A percentile compares a stretch with the other conserved stretches of the same genome.
Evolutionary conservation across 92 coral and sea anemone genomes (phyloP).

Genomic region (Plumapathes pennacea): DNA sequence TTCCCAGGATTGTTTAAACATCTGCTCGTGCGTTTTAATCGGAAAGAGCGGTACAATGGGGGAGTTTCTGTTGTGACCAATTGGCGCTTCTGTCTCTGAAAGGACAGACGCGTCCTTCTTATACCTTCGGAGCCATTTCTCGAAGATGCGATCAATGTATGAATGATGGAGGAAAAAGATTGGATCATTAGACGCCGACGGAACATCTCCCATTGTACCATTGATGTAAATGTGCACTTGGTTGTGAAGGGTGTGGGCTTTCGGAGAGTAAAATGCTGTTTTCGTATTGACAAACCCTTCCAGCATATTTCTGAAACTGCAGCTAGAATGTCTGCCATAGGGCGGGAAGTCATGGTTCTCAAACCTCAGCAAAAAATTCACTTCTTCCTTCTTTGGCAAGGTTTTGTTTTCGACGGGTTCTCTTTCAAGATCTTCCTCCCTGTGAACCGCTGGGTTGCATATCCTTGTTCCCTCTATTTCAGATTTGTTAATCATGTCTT

Average conservation of each 20-base stretch:
- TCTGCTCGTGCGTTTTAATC: conserved; percentile 19
- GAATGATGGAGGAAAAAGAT: conserved; percentile 60
- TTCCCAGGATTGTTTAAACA: conserved; percentile 36
- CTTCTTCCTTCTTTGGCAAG: conserved; percentile 55
- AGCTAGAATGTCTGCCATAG: conserved; percentile 33
- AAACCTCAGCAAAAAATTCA: conserved; percentile 59
- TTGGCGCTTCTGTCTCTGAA: conserved; percentile 26
- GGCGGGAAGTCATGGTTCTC: conserved; percentile 42
- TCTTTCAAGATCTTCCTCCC: neutral
- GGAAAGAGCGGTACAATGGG: conserved; percentile 53
- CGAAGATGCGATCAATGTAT: conserved; percentile 59
- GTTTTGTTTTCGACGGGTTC: conserved; percentile 9
- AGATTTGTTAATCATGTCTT: too few relatives aligned
- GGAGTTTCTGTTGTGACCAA: conserved; percentile 48
- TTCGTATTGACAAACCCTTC: conserved; percentile 50
- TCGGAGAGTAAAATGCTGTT: conserved; percentile 25
- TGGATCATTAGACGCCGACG: conserved; percentile 65
- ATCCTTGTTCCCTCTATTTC: too few relatives aligned
- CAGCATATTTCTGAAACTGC: conserved; percentile 51
- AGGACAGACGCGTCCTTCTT: conserved; percentile 16
- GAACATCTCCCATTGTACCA: conserved; percentile 59
- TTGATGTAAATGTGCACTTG: conserved; percentile 47
- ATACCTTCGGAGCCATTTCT: conserved; percentile 56
- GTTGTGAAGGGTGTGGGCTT: conserved; percentile 52
- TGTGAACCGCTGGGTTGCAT: too few relatives aligned